Evolutionary conservation across 1,140 invertebrate genomes (phyloP).

Genomic region (Drosophila arizonae): DNA sequence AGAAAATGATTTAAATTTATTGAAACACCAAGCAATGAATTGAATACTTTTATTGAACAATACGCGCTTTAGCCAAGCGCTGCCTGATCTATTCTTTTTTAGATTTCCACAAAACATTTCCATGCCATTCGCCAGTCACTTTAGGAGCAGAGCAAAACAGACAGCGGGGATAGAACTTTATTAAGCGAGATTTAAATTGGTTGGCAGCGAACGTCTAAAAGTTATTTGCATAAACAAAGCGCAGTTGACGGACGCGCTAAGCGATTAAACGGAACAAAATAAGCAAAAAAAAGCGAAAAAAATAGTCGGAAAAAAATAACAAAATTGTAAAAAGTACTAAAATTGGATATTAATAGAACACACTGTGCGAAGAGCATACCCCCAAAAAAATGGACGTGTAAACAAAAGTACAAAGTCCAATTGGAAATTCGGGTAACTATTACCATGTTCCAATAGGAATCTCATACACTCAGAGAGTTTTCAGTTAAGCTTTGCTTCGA

Average conservation of each 20-base stretch:
- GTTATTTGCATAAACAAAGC: slow-evolving; percentile 51
- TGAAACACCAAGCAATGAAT: background rate
- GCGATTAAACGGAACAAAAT: slow-evolving; percentile 25
- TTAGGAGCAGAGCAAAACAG: background rate
- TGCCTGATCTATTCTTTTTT: background rate
- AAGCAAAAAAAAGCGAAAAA: slow-evolving; percentile 16
- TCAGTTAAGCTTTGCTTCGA: slow-evolving; percentile 31
- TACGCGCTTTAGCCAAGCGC: background rate
- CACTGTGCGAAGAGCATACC: slow-evolving; percentile 8
- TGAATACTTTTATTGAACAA: background rate
- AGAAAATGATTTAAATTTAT: background rate
- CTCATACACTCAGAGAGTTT: background rate
- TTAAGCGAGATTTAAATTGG: slow-evolving; percentile 50
- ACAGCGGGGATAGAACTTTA: slow-evolving; percentile 20
- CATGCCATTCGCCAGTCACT: slow-evolving; percentile 12
- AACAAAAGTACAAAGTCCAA: slow-evolving; percentile 29
- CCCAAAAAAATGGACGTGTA: background rate
- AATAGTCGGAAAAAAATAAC: slow-evolving; percentile 20
- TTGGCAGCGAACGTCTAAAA: slow-evolving; percentile 29
- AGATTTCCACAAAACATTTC: slow-evolving; percentile 18
- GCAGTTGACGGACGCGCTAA: slow-evolving; percentile 43
- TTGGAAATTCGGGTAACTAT: slow-evolving; percentile 34
- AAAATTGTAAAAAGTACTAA: slow-evolving; percentile 14
- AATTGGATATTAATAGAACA: slow-evolving; percentile 47
- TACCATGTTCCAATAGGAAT: background rate